Evolutionary conservation across 2,113 vertebrate species (phyloP).

Genomic region (Prinia subflava): DNA sequence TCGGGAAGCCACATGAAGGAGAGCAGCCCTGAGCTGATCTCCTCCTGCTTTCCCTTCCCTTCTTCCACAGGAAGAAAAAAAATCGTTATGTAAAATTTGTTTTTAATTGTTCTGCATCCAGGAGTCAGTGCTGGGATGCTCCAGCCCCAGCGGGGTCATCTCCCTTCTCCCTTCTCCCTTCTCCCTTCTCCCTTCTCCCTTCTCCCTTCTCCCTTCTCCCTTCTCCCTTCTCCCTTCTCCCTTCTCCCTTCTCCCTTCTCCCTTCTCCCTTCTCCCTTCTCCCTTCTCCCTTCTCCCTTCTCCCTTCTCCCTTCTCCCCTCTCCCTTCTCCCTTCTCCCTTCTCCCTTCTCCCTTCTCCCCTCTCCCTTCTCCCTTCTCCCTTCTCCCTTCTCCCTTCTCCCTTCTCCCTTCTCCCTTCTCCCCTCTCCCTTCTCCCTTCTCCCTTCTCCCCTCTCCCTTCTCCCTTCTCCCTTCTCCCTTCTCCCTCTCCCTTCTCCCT

Average conservation of each 20-base stretch:
- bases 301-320: rapidly evolving
- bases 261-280: too few species aligned
- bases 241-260: too few species aligned
- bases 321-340: too few species aligned
- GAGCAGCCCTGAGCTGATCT: neutral
- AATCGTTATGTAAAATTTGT: neutral
- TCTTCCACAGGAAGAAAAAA: neutral
- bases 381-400: too few species aligned
- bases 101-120: neutral
- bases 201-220: too few species aligned
- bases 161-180: neutral
- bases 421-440: rapidly evolving
- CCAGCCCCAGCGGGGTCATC: neutral
- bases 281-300: neutral
- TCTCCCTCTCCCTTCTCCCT: neutral
- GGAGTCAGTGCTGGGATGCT: neutral
- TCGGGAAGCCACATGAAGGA: neutral
- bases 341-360: too few species aligned
- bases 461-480: too few species aligned
- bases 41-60: neutral
- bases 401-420: neutral
- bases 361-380: too few species aligned
- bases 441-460: too few species aligned
- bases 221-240: too few species aligned
- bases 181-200: too few species aligned